These are phyloP conservation scores for Callithrix jacchus DNA, from an alignment of 2,113 vertebrate species.

Conservation along the genomic window DNA sequence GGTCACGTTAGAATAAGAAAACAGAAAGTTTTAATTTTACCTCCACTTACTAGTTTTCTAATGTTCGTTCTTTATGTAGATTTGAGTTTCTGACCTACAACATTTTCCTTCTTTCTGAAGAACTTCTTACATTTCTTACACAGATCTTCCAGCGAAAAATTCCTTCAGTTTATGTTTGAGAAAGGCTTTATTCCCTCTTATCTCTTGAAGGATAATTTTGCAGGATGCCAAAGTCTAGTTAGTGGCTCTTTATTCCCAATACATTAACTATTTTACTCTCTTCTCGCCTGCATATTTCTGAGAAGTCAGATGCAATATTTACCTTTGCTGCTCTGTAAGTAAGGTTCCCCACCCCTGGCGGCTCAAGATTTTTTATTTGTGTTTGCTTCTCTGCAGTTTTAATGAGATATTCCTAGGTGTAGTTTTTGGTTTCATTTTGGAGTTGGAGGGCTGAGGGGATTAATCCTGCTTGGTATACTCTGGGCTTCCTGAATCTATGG, in stretches of 20 bases:
- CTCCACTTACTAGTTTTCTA: neutral
- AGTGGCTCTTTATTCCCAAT: neutral
- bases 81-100: neutral
- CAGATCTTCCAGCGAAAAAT: neutral
- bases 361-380: neutral
- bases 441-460: neutral
- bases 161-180: neutral
- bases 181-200: neutral
- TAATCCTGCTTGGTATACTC: neutral
- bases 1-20: neutral
- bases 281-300: neutral
- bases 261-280: neutral
- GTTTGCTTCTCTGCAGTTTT: neutral
- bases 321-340: neutral
- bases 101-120: neutral
- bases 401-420: neutral
- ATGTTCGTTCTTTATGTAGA: too few relatives aligned
- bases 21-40: neutral
- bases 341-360: neutral
- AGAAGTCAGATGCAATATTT: neutral
- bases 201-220: neutral
- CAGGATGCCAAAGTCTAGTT: neutral
- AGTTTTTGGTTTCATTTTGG: neutral
- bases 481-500: neutral
- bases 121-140: neutral